phyloP scores from a whole-genome alignment of 1,140 invertebrate species.

The Caenorhabditis inopinata region DNA sequence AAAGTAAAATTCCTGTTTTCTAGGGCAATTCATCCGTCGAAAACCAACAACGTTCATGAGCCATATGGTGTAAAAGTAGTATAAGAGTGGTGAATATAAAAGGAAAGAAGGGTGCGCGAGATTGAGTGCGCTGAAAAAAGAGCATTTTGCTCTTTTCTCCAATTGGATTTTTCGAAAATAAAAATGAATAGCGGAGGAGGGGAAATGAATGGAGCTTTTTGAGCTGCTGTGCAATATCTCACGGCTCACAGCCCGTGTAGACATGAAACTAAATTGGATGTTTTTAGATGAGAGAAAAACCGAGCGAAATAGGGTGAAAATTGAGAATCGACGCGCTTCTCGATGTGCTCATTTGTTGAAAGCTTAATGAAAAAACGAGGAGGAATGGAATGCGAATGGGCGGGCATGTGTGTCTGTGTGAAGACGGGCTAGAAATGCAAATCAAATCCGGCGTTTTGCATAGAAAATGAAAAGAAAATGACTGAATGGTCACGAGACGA shows the following conservation, averaged over 20 bases:
- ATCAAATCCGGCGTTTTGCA: slow-evolving; percentile 25
- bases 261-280: too few species aligned
- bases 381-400: neutral
- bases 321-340: neutral
- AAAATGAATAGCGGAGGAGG: neutral
- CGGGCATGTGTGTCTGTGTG: neutral
- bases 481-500: neutral
- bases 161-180: neutral
- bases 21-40: too few species aligned
- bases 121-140: neutral
- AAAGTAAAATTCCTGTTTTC: too few species aligned
- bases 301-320: neutral
- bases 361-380: neutral
- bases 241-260: too few species aligned
- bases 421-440: neutral
- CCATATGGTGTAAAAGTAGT: too few species aligned
- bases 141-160: slow-evolving; percentile 23
- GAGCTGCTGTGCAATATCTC: too few species aligned
- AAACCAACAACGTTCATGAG: too few species aligned
- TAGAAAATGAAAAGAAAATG: neutral
- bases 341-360: neutral
- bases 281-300: too few species aligned
- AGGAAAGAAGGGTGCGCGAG: neutral
- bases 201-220: neutral
- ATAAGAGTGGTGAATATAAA: neutral